phyloP scores from a whole-genome alignment of 2,113 vertebrate genomes.

The Sinocyclocheilus anshuiensis region DNA sequence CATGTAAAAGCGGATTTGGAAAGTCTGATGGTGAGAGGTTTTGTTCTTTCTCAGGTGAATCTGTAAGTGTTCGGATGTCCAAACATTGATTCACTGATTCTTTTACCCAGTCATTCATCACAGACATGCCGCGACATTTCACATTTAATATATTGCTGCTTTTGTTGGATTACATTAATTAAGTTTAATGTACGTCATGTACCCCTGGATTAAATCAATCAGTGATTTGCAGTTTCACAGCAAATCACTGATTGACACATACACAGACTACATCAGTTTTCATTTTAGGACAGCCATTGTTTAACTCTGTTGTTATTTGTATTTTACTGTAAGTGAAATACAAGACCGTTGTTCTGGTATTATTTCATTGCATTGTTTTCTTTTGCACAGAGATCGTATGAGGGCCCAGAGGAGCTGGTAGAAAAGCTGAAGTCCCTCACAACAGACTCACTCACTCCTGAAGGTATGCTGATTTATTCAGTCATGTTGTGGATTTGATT shows the following conservation, averaged over 20 bases:
- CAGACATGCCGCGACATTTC: background rate
- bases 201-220: no score
- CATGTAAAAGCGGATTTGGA: slow-evolving; percentile 76
- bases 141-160: background rate
- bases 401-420: slow-evolving; percentile 74
- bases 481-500: background rate
- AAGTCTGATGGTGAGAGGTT: slow-evolving; percentile 77
- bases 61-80: background rate
- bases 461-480: slow-evolving; percentile 51
- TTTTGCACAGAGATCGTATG: slow-evolving; percentile 73
- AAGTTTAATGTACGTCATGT: no score
- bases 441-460: slow-evolving; percentile 21
- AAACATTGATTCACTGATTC: background rate
- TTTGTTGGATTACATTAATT: background rate
- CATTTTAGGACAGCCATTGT: no score
- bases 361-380: background rate
- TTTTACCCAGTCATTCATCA: background rate
- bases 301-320: no score
- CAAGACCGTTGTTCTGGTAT: no score
- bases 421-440: slow-evolving; percentile 81
- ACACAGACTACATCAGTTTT: no score
- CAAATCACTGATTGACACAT: no score
- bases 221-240: no score
- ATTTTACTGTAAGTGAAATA: no score
- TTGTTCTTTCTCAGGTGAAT: background rate